Percentiles rank a stretch among this genome's conserved stretches.
Conservation (phyloP, 2,888 invertebrate genomes). For the Heliconius cydno region DNA sequence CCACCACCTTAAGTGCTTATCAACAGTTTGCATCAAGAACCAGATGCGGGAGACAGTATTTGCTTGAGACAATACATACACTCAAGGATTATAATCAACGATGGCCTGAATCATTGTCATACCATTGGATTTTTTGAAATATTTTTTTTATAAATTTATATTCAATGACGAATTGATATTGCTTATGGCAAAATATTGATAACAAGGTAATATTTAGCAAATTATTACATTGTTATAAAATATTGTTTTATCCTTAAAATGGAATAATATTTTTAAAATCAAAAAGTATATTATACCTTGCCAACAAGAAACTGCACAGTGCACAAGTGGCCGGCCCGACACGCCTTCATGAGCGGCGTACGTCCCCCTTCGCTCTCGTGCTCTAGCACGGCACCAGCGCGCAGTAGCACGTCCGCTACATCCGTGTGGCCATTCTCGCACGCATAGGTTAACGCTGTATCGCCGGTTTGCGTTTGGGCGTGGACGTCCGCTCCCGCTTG, state of each 20-base stretch:
- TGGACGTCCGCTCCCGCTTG: conserved; percentile 95
- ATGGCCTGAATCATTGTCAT: too few species aligned
- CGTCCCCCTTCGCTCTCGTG: conserved; percentile 98
- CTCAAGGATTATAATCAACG: too few species aligned
- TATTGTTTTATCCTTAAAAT: too few species aligned
- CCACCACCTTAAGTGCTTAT: too few species aligned
- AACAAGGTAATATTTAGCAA: background rate
- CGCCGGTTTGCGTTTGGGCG: conserved; percentile 96
- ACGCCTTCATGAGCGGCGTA: conserved; percentile 99
- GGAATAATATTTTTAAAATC: too few species aligned
- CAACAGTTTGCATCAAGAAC: too few species aligned
- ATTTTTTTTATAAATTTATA: too few species aligned
- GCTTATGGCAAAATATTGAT: background rate
- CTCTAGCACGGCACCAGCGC: conserved; percentile 95
- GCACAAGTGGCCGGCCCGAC: conserved; percentile 97
- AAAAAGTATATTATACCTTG: conserved; percentile 83
- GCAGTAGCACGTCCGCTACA: conserved; percentile 95
- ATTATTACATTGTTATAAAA: background rate
- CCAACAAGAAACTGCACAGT: conserved; percentile 97
- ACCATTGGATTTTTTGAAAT: too few species aligned
- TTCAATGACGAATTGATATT: too few species aligned
- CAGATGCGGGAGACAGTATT: too few species aligned
- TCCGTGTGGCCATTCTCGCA: conserved; percentile 99
- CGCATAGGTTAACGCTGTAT: conserved; percentile 98
- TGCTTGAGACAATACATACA: too few species aligned